phyloP scores from a whole-genome alignment of 2,797 vertebrate species.

The Chelidonichthys spinosus region DNA sequence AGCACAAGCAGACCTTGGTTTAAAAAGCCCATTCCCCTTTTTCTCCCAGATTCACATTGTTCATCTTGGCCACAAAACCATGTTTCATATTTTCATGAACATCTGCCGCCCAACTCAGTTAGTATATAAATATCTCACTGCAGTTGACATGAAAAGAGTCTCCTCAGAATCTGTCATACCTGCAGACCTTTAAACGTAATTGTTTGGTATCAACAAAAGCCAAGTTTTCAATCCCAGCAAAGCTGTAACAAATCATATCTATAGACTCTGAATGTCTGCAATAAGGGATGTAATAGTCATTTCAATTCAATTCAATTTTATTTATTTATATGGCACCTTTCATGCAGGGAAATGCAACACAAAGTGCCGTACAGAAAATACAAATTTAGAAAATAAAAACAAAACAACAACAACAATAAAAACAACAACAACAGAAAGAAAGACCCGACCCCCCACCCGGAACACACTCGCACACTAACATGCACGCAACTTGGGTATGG shows the following conservation, averaged over 20 bases:
- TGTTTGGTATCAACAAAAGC: not conserved
- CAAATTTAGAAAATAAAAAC: no score
- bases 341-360: no score
- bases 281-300: not conserved
- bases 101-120: not conserved
- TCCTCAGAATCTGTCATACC: not conserved
- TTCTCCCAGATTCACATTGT: not conserved
- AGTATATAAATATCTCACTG: not conserved
- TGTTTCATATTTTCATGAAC: slow-evolving; percentile 1
- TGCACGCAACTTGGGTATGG: no score
- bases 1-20: not conserved
- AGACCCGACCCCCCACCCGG: no score
- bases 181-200: not conserved
- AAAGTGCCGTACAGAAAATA: no score
- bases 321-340: no score
- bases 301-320: no score
- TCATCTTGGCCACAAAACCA: not conserved
- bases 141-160: not conserved
- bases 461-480: no score
- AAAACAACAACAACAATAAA: no score
- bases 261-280: not conserved
- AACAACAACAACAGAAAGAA: no score
- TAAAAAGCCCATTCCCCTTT: no score
- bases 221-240: no score
- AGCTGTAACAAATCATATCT: not conserved